Evolutionary conservation across 2,888 invertebrate genomes (phyloP).

Genomic region (Odontomyia ornata): DNA sequence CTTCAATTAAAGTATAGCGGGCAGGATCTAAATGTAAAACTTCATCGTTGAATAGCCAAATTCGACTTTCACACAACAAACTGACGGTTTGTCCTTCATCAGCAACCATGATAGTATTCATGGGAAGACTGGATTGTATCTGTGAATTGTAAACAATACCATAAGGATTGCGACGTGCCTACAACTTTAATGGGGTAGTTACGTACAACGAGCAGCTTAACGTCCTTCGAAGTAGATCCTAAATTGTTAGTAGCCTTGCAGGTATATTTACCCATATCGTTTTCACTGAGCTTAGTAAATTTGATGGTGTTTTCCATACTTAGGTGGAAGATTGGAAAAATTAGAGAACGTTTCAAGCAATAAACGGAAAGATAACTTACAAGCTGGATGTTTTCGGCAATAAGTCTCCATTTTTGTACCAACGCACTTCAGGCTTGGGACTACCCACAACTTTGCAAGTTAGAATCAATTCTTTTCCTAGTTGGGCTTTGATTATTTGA

Average conservation of each 20-base stretch:
- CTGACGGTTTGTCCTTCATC: slow-evolving; percentile 26
- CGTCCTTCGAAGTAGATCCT: neutral
- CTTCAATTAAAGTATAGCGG: neutral
- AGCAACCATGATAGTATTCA: neutral
- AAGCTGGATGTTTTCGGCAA: neutral
- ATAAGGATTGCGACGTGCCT: neutral
- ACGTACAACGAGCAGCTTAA: neutral
- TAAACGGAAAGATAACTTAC: neutral
- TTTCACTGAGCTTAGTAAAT: neutral
- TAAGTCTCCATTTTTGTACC: slow-evolving; percentile 62
- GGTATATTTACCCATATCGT: slow-evolving; percentile 11
- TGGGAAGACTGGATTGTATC: neutral
- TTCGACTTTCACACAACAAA: slow-evolving; percentile 1
- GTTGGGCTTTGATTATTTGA: neutral
- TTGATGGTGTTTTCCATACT: slow-evolving; percentile 1
- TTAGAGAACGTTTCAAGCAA: neutral
- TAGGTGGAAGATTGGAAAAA: neutral
- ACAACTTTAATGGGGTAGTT: neutral
- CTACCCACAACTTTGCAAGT: slow-evolving; percentile 62
- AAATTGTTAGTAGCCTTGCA: slow-evolving; percentile 6
- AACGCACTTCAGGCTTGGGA: slow-evolving; percentile 64
- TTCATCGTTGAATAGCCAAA: slow-evolving; percentile 10
- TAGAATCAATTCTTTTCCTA: slow-evolving; percentile 51
- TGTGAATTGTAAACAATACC: neutral
- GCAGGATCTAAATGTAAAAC: neutral